A percentile compares a stretch with the other conserved stretches of the same genome.
Evolutionary conservation across 1,140 invertebrate species (phyloP).

Genomic region (Bombus confusus): DNA sequence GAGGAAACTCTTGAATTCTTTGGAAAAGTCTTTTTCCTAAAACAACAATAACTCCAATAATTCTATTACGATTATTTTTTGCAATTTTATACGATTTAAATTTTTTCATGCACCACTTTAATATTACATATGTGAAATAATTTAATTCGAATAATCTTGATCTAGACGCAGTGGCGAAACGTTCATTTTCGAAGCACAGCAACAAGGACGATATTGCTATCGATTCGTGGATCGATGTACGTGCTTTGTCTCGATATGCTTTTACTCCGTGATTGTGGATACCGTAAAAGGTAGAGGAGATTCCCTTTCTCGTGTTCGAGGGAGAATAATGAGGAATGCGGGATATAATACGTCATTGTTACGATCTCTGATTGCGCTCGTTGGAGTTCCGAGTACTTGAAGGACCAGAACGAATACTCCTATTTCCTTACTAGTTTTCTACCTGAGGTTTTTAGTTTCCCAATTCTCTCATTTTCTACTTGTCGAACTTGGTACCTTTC

Average conservation of each 20-base stretch:
- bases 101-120: not conserved
- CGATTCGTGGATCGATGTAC: not conserved
- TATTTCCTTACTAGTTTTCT: not conserved
- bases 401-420: not conserved
- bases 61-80: not conserved
- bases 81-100: not conserved
- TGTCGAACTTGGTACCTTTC: not conserved
- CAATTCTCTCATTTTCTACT: not conserved
- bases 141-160: not conserved
- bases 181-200: not conserved
- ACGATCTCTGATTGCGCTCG: constrained; percentile 14
- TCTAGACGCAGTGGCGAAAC: not conserved
- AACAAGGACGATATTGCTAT: not conserved
- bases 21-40: too few species aligned
- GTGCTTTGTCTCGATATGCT: not conserved
- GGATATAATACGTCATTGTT: constrained; percentile 29
- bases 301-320: not conserved
- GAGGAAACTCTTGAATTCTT: too few species aligned
- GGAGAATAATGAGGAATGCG: constrained; percentile 27
- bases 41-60: too few species aligned
- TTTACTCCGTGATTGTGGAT: not conserved
- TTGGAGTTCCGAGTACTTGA: not conserved
- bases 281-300: constrained; percentile 9
- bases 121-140: not conserved
- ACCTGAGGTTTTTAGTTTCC: not conserved